Evolutionary conservation across 2,113 vertebrate species (phyloP).

Genomic region (Malurus melanocephalus): DNA sequence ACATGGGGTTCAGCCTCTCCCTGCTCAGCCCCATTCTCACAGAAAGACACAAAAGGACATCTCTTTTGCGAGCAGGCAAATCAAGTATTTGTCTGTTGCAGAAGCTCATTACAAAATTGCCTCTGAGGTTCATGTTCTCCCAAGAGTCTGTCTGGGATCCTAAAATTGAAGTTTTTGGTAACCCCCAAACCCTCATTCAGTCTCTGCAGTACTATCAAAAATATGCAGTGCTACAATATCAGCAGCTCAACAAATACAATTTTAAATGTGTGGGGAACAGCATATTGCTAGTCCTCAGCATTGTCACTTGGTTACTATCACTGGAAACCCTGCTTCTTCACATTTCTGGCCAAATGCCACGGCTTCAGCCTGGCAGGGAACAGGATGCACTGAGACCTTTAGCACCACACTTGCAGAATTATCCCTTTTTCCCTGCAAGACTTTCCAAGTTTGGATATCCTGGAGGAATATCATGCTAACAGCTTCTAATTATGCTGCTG

Average conservation of each 20-base stretch:
- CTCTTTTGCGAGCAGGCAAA: not conserved
- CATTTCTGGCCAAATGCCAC: not conserved
- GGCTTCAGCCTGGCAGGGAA: not conserved
- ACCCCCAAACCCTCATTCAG: not conserved
- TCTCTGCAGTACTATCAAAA: not conserved
- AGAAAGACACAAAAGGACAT: not conserved
- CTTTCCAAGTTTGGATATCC: not conserved
- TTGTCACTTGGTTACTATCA: not conserved
- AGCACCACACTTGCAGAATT: not conserved
- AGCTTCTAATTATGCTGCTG: not conserved
- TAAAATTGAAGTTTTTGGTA: not conserved
- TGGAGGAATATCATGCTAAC: not conserved
- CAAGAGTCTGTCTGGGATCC: not conserved
- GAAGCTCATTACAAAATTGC: not conserved
- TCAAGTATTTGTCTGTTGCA: not conserved
- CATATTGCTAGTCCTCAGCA: rapidly evolving
- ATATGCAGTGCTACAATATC: not conserved
- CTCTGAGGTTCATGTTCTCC: not conserved
- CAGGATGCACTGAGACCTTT: not conserved
- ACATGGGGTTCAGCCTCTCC: not conserved
- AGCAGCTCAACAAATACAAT: not conserved
- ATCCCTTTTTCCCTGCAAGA: not conserved
- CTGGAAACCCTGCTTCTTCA: not conserved
- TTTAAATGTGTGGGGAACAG: not conserved
- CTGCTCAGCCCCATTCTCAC: not conserved